Conservation (phyloP, 2,888 invertebrate species). For the Mimas tiliae region DNA sequence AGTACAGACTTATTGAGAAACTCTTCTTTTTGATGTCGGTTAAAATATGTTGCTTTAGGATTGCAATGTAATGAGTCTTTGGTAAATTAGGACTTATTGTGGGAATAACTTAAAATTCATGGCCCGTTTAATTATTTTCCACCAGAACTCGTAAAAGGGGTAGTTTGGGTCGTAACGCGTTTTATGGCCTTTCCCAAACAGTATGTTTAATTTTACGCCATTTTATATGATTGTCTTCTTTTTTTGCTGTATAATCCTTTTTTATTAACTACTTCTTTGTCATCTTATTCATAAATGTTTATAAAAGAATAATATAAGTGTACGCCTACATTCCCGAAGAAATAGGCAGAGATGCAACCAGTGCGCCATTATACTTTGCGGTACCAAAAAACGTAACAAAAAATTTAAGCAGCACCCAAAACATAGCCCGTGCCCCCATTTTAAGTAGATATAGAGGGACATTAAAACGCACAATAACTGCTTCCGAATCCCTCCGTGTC, state of each 20-base stretch:
- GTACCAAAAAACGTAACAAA: too few relatives aligned
- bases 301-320: too few relatives aligned
- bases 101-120: conserved; percentile 16
- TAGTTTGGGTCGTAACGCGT: conserved; percentile 4
- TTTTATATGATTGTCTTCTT: background rate
- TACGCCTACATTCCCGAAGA: too few relatives aligned
- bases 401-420: background rate
- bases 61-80: conserved; percentile 2
- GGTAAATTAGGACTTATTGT: conserved; percentile 3
- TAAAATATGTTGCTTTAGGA: conserved; percentile 3
- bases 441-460: conserved; percentile 11
- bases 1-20: too few relatives aligned
- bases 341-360: too few relatives aligned
- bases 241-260: background rate
- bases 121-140: conserved; percentile 21
- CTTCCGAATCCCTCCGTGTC: conserved; percentile 21
- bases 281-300: background rate
- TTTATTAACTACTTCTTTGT: background rate
- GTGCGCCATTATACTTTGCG: too few relatives aligned
- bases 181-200: conserved; percentile 3
- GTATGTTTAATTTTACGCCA: background rate
- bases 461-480: conserved; percentile 22
- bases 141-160: conserved; percentile 15
- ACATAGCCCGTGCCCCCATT: background rate
- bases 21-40: too few relatives aligned